Evolutionary conservation across 2,113 vertebrate genomes (phyloP).

Genomic region (Himantopus leucocephalus): DNA sequence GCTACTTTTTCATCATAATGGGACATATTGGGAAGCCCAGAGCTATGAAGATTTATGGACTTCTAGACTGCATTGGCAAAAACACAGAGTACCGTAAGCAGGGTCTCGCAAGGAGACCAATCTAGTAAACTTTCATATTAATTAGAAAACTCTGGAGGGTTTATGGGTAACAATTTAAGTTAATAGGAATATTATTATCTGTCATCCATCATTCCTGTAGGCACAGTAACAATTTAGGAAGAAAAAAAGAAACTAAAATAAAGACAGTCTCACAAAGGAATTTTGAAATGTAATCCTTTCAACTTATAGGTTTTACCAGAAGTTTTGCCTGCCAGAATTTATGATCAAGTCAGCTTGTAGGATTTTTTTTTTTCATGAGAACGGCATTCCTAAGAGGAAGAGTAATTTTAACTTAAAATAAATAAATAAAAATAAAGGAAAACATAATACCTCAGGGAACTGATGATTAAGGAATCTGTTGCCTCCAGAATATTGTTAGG

Average conservation of each 20-base stretch:
- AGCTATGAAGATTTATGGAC: background rate
- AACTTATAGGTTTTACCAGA: background rate
- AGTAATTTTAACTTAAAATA: background rate
- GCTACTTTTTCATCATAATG: conserved; percentile 30
- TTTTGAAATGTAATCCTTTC: background rate
- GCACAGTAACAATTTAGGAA: background rate
- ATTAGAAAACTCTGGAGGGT: conserved; percentile 2
- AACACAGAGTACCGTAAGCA: background rate
- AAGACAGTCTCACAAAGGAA: background rate
- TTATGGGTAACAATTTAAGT: background rate
- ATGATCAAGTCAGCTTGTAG: background rate
- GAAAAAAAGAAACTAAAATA: background rate
- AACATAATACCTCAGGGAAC: background rate
- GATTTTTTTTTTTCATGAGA: background rate
- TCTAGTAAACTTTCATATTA: conserved; percentile 5
- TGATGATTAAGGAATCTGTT: background rate
- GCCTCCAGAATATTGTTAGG: background rate
- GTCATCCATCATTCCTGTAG: background rate
- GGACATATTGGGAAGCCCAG: background rate
- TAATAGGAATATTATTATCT: background rate
- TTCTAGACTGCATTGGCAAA: background rate
- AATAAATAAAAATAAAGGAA: background rate
- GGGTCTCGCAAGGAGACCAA: background rate
- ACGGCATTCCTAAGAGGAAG: background rate
- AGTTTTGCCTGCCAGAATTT: background rate